These are phyloP conservation scores for Novumbra hubbsi DNA, from an alignment of 2,797 vertebrate genomes.

Conservation along the genomic window DNA sequence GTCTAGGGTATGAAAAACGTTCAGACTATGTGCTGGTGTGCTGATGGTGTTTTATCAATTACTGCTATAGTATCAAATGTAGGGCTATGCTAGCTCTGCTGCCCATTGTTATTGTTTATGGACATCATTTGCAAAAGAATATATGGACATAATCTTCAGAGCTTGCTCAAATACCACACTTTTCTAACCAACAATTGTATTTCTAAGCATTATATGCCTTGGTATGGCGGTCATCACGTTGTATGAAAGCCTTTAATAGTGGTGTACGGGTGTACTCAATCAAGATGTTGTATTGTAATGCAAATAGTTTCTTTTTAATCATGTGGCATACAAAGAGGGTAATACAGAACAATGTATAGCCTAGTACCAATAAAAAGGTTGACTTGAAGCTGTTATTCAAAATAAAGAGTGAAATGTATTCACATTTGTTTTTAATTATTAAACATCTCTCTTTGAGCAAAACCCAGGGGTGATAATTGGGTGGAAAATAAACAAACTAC, in stretches of 20 bases:
- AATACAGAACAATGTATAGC: slow-evolving; percentile 20
- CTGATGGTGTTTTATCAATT: no score
- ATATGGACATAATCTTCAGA: background rate
- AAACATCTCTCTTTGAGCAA: slow-evolving; percentile 62
- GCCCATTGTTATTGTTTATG: no score
- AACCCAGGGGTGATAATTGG: slow-evolving; percentile 60
- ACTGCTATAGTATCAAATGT: no score
- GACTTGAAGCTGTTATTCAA: slow-evolving; percentile 33
- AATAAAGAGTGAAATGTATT: slow-evolving; percentile 50
- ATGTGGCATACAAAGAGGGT: slow-evolving; percentile 18
- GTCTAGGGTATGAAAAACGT: no score
- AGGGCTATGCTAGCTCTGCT: no score
- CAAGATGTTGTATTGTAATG: slow-evolving; percentile 21
- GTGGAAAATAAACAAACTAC: slow-evolving; percentile 65
- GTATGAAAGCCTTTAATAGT: background rate
- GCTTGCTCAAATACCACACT: no score
- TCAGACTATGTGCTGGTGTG: no score
- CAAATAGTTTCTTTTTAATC: background rate
- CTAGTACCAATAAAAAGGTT: slow-evolving; percentile 34
- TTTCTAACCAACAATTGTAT: no score
- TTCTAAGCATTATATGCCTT: no score
- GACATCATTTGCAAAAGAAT: no score
- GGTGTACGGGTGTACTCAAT: background rate
- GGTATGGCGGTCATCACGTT: no score
- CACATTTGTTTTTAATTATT: slow-evolving; percentile 67